Evolutionary conservation across 2,797 vertebrate species (phyloP).

Genomic region (Pangasius djambal): DNA sequence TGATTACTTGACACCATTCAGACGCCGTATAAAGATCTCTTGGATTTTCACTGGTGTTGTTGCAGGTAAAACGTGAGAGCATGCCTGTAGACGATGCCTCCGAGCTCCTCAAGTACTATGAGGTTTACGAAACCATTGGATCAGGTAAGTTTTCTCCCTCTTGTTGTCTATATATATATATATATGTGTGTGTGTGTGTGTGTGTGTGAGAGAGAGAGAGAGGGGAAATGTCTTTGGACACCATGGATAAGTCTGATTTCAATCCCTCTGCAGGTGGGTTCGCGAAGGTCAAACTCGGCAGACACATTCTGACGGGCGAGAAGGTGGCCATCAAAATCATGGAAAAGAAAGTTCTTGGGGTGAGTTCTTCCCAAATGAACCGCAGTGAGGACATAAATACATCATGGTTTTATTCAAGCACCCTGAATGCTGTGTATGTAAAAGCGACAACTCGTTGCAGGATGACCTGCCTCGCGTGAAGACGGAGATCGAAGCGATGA

Average conservation of each 20-base stretch:
- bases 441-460: conserved; percentile 62
- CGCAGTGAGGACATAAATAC: background rate
- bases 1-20: background rate
- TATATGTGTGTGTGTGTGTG: background rate
- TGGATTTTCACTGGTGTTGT: background rate
- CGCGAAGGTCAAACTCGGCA: conserved; percentile 92
- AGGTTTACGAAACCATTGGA: conserved; percentile 88
- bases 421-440: background rate
- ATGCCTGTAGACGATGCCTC: conserved; percentile 76
- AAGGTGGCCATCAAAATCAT: conserved; percentile 96
- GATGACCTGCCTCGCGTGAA: conserved; percentile 91
- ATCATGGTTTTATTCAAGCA: too few relatives aligned
- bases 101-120: conserved; percentile 87
- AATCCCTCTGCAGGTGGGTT: conserved; percentile 83
- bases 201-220: background rate
- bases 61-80: conserved; percentile 21
- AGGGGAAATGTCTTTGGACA: background rate
- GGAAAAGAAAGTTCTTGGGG: conserved; percentile 91
- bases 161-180: too few relatives aligned
- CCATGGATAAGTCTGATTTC: too few relatives aligned
- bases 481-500: conserved; percentile 93
- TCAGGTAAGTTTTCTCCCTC: conserved; percentile 76
- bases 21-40: background rate
- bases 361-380: conserved; percentile 66
- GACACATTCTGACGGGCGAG: conserved; percentile 88